These are phyloP conservation scores for Cabera pusaria DNA, from an alignment of 2,888 invertebrate genomes.

Conservation along the genomic window DNA sequence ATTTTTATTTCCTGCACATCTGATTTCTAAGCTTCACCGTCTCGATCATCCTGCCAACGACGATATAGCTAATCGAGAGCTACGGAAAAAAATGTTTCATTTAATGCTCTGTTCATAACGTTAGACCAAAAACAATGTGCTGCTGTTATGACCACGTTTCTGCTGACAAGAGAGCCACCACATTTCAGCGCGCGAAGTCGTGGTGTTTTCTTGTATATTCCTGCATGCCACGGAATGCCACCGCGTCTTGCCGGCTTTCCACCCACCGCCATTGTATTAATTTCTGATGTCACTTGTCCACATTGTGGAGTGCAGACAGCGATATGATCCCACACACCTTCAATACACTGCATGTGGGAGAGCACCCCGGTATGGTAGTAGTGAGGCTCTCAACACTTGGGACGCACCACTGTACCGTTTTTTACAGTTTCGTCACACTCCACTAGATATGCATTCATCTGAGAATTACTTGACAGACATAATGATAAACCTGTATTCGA, in stretches of 20 bases:
- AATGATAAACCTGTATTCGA: constrained; percentile 18
- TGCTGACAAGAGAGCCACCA: constrained; percentile 76
- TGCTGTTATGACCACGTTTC: constrained; percentile 47
- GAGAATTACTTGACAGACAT: constrained; percentile 6
- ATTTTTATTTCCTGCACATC: constrained; percentile 18
- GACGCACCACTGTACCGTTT: constrained; percentile 15
- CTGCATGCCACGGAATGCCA: constrained; percentile 81
- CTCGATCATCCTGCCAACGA: constrained; percentile 20
- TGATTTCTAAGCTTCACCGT: constrained; percentile 21
- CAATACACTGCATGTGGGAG: constrained; percentile 19
- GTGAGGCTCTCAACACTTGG: constrained; percentile 15
- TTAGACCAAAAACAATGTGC: constrained; percentile 19
- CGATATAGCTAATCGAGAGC: constrained; percentile 25
- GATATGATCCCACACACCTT: constrained; percentile 22
- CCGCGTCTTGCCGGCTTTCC: constrained; percentile 49
- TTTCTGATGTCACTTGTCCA: constrained; percentile 34
- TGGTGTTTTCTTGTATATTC: constrained; percentile 66
- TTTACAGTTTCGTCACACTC: constrained; percentile 13
- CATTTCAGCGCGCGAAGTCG: constrained; percentile 72
- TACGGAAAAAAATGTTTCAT: constrained; percentile 16
- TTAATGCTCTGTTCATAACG: constrained; percentile 4
- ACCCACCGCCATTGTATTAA: constrained; percentile 58
- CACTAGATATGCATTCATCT: neutral
- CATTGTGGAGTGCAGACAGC: constrained; percentile 27
- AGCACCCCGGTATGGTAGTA: constrained; percentile 20